Percentiles rank a stretch among this genome's conserved stretches.
Conservation (phyloP, 2,797 vertebrate genomes). For the Anas flavirostris region DNA sequence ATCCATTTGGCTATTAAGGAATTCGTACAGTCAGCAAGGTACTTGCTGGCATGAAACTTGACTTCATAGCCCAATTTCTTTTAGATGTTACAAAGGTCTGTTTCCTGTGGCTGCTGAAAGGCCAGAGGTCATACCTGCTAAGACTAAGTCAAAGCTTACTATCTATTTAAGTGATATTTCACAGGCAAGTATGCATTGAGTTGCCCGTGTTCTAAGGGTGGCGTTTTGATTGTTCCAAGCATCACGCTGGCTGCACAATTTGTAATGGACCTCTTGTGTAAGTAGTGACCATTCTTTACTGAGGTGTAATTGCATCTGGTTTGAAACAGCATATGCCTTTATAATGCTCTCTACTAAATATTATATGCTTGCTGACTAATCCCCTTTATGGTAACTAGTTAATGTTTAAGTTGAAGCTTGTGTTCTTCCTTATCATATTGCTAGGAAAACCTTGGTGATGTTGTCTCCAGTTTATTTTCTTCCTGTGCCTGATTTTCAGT, state of each 20-base stretch:
- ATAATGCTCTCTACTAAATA: background rate
- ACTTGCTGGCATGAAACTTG: background rate
- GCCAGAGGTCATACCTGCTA: background rate
- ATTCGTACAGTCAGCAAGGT: background rate
- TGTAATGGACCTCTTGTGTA: too few relatives aligned
- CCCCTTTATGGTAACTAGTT: background rate
- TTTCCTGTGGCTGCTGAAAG: background rate
- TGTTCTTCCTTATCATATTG: background rate
- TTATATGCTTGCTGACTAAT: accelerated
- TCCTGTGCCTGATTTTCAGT: background rate
- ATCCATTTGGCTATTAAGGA: accelerated
- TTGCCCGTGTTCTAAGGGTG: accelerated
- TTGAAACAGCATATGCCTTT: background rate
- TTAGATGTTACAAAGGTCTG: accelerated
- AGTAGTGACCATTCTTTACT: background rate
- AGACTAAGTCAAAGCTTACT: background rate
- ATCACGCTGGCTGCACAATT: accelerated
- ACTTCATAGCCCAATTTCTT: background rate
- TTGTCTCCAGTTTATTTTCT: background rate
- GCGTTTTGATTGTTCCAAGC: background rate
- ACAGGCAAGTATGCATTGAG: background rate
- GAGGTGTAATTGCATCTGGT: background rate
- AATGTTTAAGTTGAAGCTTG: background rate
- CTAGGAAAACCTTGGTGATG: background rate
- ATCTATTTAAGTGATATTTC: background rate